These are phyloP conservation scores for Vanacampus margaritifer DNA, from an alignment of 2,113 vertebrate genomes.

Conservation along the genomic window DNA sequence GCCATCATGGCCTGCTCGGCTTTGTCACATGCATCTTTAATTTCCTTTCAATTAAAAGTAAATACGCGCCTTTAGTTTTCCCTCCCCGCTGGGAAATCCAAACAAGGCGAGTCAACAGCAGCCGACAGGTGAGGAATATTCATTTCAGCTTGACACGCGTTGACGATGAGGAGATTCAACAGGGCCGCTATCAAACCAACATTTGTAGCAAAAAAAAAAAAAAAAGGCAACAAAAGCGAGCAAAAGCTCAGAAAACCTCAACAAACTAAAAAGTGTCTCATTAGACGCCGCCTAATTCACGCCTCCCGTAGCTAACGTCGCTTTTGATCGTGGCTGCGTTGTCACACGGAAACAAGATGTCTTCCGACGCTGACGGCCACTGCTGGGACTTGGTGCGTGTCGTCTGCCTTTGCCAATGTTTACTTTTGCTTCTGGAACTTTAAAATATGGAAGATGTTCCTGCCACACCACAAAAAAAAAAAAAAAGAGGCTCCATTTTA, in stretches of 20 bases:
- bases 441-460: too few species aligned
- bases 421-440: background rate
- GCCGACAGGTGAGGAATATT: slow-evolving; percentile 82
- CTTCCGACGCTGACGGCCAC: background rate
- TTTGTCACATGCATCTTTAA: slow-evolving; percentile 79
- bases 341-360: background rate
- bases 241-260: background rate
- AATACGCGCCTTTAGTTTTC: slow-evolving; percentile 78
- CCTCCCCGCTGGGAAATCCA: slow-evolving; percentile 77
- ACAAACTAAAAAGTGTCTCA: background rate
- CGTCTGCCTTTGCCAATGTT: background rate
- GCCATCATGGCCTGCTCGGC: slow-evolving; percentile 72
- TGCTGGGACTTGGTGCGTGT: background rate
- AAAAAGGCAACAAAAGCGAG: background rate
- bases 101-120: slow-evolving; percentile 78
- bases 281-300: background rate
- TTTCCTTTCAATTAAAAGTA: slow-evolving; percentile 86
- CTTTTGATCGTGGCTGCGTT: background rate
- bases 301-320: background rate
- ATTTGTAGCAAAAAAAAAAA: background rate
- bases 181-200: background rate
- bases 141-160: slow-evolving; percentile 6
- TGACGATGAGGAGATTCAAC: background rate
- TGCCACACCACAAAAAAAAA: too few species aligned
- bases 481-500: too few species aligned